These are phyloP conservation scores for Ciconia stormi DNA, from an alignment of 2,113 vertebrate species.

Conservation along the genomic window DNA sequence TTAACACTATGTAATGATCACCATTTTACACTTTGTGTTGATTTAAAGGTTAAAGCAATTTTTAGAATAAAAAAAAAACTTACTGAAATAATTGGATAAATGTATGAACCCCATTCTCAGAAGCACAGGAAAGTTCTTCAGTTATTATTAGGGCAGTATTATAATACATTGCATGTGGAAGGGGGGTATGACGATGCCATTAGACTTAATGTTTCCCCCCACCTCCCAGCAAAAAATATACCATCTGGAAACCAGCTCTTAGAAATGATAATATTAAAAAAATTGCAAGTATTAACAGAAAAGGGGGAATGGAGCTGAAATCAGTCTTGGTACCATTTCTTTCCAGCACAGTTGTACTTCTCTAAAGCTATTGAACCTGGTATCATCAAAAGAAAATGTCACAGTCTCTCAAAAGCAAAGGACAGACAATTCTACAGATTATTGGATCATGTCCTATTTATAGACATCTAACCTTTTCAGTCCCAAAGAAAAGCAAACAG, in stretches of 20 bases:
- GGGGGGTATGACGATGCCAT: not conserved
- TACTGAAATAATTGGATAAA: not conserved
- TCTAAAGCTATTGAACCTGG: not conserved
- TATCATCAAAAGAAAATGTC: constrained; percentile 59
- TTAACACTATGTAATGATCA: not conserved
- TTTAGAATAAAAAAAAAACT: not conserved
- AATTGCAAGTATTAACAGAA: not conserved
- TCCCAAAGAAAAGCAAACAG: constrained; percentile 37
- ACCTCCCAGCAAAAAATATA: not conserved
- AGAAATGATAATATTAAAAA: not conserved
- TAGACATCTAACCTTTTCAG: constrained; percentile 65
- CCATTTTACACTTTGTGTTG: not conserved
- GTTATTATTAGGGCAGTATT: not conserved
- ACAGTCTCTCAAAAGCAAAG: constrained; percentile 49
- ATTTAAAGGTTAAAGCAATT: not conserved
- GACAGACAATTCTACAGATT: constrained; percentile 48
- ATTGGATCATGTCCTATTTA: constrained; percentile 64
- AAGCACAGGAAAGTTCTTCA: not conserved
- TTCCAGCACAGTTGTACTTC: not conserved
- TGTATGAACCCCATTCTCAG: not conserved
- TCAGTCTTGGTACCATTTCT: not conserved
- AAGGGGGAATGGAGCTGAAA: not conserved
- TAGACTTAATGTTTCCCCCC: not conserved
- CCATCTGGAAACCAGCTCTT: not conserved
- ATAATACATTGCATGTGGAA: not conserved